Base-by-base conservation (phyloP, 2,888 invertebrate genomes). In the Eilema griseolum region DNA sequence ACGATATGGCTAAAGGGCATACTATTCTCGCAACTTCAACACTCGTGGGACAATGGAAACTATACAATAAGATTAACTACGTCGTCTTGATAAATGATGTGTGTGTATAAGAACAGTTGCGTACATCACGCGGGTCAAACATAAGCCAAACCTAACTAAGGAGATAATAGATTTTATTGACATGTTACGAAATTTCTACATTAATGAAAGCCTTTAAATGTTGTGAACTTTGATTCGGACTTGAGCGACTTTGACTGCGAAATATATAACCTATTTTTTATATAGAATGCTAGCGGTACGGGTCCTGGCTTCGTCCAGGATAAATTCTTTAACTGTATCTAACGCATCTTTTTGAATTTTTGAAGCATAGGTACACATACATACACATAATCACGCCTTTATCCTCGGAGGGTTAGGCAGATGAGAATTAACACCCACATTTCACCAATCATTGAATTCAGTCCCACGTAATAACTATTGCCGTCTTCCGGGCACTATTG, bases 31-130 rank as follows among this genome's bases (percentile, higher is more conserved):
- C 69, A 63, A 71, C 67, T 60, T 70, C 63, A 72, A 69, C 72
- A 75, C 63, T 73, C 66, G 31, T 57, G 59, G 66, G 67, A 80
- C 78, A 85, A 85, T 78, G 69, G 75, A 73, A 74, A 72, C 63
- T 73, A 71, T 66, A 84, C 82, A 79, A 85, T 82, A 84, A 66
- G 81, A 85, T 86, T 83, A 83, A 83, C 83, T 83, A 84, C 78
- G 56, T 62, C 10, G 61, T 73, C 68, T 68, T 84, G 83, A 86
- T 83, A 73, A 76, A 86, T 84, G 78, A 79, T 72, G 76, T 72
- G 74, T 66, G 24, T 57, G 24, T 59, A 52, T 64, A 59, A 41
- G 59, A 59, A 67, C 68, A 61, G 63, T 70, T 72, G 66, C 71
- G 69, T 70, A 73, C 56, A 76, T 72, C 78, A 66, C 65, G 70